Base-by-base conservation (phyloP, 2,113 vertebrate species). In the Orthonyx spaldingii region DNA sequence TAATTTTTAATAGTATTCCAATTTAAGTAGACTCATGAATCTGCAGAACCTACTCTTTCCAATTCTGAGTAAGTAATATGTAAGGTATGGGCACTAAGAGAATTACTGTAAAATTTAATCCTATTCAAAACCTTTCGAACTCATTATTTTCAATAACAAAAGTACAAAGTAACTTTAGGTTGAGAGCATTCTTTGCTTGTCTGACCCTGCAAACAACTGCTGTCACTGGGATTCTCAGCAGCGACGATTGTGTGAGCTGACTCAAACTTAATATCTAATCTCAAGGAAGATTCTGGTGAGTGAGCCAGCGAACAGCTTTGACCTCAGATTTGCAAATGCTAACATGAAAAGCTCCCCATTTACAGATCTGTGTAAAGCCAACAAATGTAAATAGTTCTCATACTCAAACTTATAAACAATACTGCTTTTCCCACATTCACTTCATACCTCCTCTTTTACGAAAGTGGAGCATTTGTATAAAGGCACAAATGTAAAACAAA, bases 1-100 rank as follows among this genome's bases (percentile, higher is more conserved):
- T 97, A 93, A 93, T 72, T 96, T 97, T 96, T 87, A 95, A 95
- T 44, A 50, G 70, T 79, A 86, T 74, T 92, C 41, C 75, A 94
- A 94, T 74, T 90, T 96, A 95, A 75, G 70, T 37, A 90, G 61
- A 85, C 56, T 65, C 88, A 47, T 92, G 61, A 90, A 95, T 70
- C 42, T 27, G 49, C n/a, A 92, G 57, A 82, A 92, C 13, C 12
- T 14, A 37, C 32, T 57, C 37, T 61, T 78, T 60, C 35, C 63
- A 61, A 91, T 93, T 91, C 50, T 53, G n/a, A 89, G 28, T 21
- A 91, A 89, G n/a, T 14, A 87, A 76, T 7, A 87, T 7, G 17
- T 16, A 72, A 87, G 30, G 22, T 47, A 59, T 8, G 11, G 39
- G 19, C 33, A 32, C 24, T 37, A 78, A 28, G 28, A 81, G 78